Conservation (phyloP, 2,113 vertebrate genomes). For the Elanus axillaris region DNA sequence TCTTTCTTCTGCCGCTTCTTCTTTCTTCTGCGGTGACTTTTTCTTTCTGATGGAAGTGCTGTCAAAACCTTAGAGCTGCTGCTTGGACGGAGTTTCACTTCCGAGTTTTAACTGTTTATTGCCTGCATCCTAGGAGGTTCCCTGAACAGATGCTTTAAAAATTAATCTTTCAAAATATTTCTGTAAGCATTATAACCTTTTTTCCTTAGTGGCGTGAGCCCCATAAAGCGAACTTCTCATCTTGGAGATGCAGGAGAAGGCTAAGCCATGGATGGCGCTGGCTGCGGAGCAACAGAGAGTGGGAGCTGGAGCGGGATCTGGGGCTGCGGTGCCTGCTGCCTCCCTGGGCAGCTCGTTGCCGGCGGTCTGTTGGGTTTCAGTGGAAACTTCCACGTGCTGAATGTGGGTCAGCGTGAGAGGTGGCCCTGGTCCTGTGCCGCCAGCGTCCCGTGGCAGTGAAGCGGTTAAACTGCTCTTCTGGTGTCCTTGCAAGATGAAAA, state of each 20-base stretch:
- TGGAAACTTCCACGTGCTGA: neutral
- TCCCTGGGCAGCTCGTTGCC: neutral
- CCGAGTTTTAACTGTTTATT: neutral
- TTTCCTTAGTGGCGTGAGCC: fast-evolving
- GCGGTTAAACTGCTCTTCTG: neutral
- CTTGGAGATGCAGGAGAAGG: neutral
- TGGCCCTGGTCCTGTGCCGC: fast-evolving
- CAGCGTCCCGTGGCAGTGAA: neutral
- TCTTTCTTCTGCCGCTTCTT: too few species aligned
- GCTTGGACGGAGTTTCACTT: neutral
- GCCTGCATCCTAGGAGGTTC: neutral
- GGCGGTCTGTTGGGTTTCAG: neutral
- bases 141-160: neutral
- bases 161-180: neutral
- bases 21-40: neutral
- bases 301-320: neutral
- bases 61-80: neutral
- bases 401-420: neutral
- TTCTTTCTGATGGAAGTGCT: neutral
- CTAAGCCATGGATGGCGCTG: fast-evolving
- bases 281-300: fast-evolving
- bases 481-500: neutral
- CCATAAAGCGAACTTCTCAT: fast-evolving
- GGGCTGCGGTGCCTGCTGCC: fast-evolving
- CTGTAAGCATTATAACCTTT: too few species aligned